A percentile compares a stretch with the other conserved stretches of the same genome.
These are phyloP conservation scores for Stratiolaelaps scimitus DNA, from an alignment of 1,140 invertebrate species.

Conservation along the genomic window DNA sequence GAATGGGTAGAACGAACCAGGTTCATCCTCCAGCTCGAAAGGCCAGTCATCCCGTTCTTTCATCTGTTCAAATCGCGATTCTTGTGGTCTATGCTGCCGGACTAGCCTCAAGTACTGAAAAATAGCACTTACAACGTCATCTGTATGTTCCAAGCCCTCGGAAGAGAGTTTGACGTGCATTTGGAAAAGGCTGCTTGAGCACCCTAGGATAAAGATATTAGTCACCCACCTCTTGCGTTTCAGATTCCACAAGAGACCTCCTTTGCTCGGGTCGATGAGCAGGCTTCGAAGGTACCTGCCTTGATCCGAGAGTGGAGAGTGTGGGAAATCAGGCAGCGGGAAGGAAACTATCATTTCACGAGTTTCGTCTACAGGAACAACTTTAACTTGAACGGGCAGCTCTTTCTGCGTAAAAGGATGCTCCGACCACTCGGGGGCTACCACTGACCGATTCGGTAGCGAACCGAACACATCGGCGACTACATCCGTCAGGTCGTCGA, in stretches of 20 bases:
- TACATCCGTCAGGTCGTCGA: constrained; percentile 72
- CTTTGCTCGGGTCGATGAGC: constrained; percentile 86
- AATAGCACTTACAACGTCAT: constrained; percentile 67
- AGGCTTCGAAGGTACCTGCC: constrained; percentile 75
- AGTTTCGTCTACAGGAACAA: constrained; percentile 81
- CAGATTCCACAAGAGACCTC: constrained; percentile 75
- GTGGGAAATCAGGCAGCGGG: constrained; percentile 67
- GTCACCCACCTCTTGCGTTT: constrained; percentile 83
- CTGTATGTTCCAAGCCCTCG: constrained; percentile 65
- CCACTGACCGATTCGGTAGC: constrained; percentile 63
- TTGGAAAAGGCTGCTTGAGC: constrained; percentile 64
- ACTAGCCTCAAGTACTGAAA: constrained; percentile 86
- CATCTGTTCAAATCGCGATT: constrained; percentile 83
- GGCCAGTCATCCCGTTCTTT: constrained; percentile 60
- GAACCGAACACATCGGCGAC: constrained; percentile 60
- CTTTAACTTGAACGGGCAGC: constrained; percentile 43
- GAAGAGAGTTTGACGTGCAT: constrained; percentile 80
- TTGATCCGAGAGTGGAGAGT: constrained; percentile 72
- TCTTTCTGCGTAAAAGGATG: constrained; percentile 64
- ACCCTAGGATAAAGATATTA: constrained; percentile 60
- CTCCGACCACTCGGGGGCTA: constrained; percentile 57
- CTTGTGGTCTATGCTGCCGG: constrained; percentile 55
- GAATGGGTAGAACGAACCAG: constrained; percentile 57
- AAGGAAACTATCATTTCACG: constrained; percentile 74
- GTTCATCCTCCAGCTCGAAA: constrained; percentile 75